Evolutionary conservation across 2,888 invertebrate genomes (phyloP), one percentile per base, ranked within the genome.

Genomic region (Hoplodrina ambigua): DNA sequence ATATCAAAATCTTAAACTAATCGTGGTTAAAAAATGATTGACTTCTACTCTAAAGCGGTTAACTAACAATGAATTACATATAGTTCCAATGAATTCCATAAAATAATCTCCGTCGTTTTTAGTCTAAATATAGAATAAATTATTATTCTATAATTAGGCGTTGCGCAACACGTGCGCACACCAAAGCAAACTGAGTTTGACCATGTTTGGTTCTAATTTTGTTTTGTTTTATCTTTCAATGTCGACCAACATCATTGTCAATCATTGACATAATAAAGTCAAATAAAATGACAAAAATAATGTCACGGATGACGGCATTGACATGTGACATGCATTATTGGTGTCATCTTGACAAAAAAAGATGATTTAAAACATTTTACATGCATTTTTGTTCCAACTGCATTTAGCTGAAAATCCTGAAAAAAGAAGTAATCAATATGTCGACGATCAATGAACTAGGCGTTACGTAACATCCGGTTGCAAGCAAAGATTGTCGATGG

Each of bases 381-480:
- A 0, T 13, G 1, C 7, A 53, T n/a, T 15, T 53, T 15, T 37
- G 11, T 11, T 33, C n/a, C 1, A 20, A 6, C 4, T 19, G 10
- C 44, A 19, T 2, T 1, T 58, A 37, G 0, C 57, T 63, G 59
- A 76, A 80, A 60, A 57, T 33, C 46, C 70, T 57, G 81, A 69
- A 76, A 75, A 55, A 56, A 49, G 41, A 53, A 30, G 25, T 25
- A 69, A 62, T 69, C 69, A 55, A 69, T 62, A 69, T 1, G 17
- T 7, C 19, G 19, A 55, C 66, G 72, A 78, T 63, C 78, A 81
- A 72, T 78, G 73, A 67, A 61, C 62, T 58, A 15, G 17, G n/a
- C 46, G 7, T 74, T 61, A 75, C 80, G 83, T 69, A 70, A 81
- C 61, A 75, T 83, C 85, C 83, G 83, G 83, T 65, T 8, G 33